These are phyloP conservation scores for Myrmecophaga tridactyla DNA, from an alignment of 2,113 vertebrate genomes.

Conservation along the genomic window DNA sequence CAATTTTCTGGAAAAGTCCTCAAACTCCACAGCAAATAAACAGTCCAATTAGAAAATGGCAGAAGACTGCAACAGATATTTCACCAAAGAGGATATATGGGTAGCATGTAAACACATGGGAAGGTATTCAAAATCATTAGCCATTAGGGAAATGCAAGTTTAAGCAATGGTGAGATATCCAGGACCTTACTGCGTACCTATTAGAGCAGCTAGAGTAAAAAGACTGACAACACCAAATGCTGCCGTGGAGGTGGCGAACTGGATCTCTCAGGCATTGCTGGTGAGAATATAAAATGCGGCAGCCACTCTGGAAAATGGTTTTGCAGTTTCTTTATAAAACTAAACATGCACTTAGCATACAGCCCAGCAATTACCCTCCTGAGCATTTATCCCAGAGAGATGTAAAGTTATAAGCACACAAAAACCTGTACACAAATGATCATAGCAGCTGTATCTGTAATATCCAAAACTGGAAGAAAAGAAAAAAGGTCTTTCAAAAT, in stretches of 20 bases:
- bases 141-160: not conserved
- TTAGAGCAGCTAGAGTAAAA: not conserved
- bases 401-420: not conserved
- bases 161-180: not conserved
- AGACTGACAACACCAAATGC: not conserved
- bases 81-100: not conserved
- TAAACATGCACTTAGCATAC: not conserved
- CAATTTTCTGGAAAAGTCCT: not conserved
- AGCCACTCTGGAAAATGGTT: not conserved
- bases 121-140: not conserved
- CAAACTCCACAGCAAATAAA: not conserved
- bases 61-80: not conserved
- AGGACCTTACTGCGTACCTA: too few species aligned
- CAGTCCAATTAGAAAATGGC: not conserved
- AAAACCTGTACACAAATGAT: not conserved
- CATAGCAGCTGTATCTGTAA: not conserved
- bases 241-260: not conserved
- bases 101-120: not conserved
- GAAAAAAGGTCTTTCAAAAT: not conserved
- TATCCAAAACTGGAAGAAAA: not conserved
- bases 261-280: not conserved
- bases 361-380: not conserved
- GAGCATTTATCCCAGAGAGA: not conserved
- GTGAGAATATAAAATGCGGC: not conserved
- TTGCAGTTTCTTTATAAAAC: not conserved